phyloP scores from a whole-genome alignment of 2,113 vertebrate genomes.

The Manacus vitellinus region DNA sequence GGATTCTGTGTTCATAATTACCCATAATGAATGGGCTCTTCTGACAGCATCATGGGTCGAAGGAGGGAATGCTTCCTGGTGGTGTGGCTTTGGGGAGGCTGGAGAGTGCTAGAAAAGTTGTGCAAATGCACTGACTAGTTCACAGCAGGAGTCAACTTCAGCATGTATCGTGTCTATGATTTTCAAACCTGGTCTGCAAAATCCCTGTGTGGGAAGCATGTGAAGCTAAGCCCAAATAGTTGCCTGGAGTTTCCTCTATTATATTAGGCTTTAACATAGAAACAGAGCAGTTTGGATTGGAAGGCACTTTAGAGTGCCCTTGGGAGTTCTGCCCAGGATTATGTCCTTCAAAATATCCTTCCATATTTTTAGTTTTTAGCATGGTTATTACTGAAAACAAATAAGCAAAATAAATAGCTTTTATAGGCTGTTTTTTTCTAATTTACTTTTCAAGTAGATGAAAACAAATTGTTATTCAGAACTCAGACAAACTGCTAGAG shows the following conservation, averaged over 20 bases:
- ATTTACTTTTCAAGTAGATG: neutral
- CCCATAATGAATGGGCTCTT: neutral
- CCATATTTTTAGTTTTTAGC: neutral
- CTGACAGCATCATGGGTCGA: neutral
- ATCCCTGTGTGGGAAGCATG: accelerated
- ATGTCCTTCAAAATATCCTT: neutral
- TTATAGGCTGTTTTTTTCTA: neutral
- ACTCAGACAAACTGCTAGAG: neutral
- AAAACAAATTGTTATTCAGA: neutral
- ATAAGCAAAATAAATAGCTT: neutral
- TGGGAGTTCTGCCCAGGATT: neutral
- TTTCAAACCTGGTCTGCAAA: neutral
- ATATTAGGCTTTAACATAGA: neutral
- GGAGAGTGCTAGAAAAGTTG: neutral
- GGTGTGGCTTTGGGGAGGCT: neutral
- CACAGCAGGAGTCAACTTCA: neutral
- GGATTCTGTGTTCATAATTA: neutral
- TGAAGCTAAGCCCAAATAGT: neutral
- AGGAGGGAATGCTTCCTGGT: neutral
- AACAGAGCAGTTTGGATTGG: neutral
- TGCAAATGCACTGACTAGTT: neutral
- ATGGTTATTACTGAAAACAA: neutral
- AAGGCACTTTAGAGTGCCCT: neutral
- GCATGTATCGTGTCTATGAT: accelerated
- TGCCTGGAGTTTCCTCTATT: neutral